Evolutionary conservation across 2,888 invertebrate species (phyloP).

Genomic region (Nephrotoma flavescens): DNA sequence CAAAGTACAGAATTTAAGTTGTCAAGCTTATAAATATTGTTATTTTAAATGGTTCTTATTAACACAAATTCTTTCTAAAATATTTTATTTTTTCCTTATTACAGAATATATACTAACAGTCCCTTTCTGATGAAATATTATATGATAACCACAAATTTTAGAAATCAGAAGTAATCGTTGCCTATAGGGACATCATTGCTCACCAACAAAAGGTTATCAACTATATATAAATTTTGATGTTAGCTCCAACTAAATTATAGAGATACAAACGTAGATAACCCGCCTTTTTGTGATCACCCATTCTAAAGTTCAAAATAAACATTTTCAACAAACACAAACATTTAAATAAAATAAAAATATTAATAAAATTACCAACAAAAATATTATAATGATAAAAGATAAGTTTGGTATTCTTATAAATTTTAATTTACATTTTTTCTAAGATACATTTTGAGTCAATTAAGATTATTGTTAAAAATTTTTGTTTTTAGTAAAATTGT

Average conservation of each 20-base stretch:
- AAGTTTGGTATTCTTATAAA: background rate
- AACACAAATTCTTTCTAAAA: too few species aligned
- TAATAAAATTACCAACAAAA: background rate
- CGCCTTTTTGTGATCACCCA: background rate
- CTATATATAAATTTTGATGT: background rate
- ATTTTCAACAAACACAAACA: background rate
- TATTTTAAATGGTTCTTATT: too few species aligned
- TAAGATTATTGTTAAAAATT: background rate
- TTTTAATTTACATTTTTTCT: background rate
- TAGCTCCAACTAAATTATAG: background rate
- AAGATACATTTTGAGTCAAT: background rate
- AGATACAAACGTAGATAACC: background rate
- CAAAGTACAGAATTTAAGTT: too few species aligned
- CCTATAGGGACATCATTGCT: background rate
- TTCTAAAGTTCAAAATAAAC: background rate
- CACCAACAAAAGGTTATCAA: background rate
- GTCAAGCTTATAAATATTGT: too few species aligned
- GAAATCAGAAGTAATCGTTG: background rate
- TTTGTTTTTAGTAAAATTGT: background rate
- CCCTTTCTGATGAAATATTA: too few species aligned
- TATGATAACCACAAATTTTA: too few species aligned
- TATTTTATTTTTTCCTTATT: too few species aligned
- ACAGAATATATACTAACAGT: too few species aligned
- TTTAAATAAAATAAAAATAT: background rate
- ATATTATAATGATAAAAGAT: background rate